Conservation (phyloP, 2,113 vertebrate genomes). For the Pagrus major region DNA sequence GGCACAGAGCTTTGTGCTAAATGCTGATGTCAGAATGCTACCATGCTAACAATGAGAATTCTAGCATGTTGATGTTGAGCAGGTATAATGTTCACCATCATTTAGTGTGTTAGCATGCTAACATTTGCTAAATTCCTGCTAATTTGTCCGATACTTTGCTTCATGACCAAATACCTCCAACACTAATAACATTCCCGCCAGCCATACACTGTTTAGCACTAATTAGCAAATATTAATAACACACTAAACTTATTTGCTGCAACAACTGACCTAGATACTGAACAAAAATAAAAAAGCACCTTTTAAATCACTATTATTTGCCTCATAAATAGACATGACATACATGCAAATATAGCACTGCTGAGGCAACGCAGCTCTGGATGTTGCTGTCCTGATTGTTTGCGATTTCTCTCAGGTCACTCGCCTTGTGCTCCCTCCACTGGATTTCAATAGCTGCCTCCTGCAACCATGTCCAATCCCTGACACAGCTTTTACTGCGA, state of each 20-base stretch:
- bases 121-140: not conserved
- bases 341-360: not conserved
- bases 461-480: slow-evolving; percentile 20
- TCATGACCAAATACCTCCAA: not conserved
- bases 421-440: slow-evolving; percentile 22
- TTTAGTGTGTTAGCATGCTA: not conserved
- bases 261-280: not conserved
- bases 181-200: no score
- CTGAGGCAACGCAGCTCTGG: not conserved
- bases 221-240: not conserved
- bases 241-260: not conserved
- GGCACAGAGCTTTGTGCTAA: not conserved
- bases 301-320: not conserved
- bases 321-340: not conserved
- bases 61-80: not conserved
- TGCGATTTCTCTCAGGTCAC: slow-evolving; percentile 35
- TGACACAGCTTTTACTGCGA: not conserved
- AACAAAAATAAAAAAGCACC: not conserved
- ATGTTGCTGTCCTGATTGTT: slow-evolving; percentile 7
- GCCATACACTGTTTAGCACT: not conserved
- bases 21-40: not conserved
- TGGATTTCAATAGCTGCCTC: slow-evolving; percentile 27
- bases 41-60: not conserved
- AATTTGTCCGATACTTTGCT: not conserved
- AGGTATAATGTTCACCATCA: not conserved